Percentiles rank a stretch among this genome's conserved stretches.
phyloP scores from a whole-genome alignment of 1,140 invertebrate species.

The Zelostemma sp. region DNA sequence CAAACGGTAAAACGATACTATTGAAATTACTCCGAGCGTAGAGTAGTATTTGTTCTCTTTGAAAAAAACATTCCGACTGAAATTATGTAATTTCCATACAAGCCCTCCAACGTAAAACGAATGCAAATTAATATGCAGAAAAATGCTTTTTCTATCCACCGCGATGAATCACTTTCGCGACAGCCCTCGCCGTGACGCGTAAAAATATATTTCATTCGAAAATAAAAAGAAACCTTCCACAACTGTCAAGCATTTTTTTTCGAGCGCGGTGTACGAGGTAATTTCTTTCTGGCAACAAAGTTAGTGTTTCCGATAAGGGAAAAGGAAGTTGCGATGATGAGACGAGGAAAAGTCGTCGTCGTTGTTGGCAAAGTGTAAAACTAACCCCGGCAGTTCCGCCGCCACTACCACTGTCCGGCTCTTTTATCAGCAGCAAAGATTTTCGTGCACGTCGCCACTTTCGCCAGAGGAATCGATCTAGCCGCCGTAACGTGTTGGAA shows the following conservation, averaged over 20 bases:
- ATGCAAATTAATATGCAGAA: background rate
- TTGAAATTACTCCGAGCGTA: too few relatives aligned
- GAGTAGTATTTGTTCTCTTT: background rate
- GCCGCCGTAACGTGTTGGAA: constrained; percentile 51
- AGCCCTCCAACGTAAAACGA: background rate
- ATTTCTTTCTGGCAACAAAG: too few relatives aligned
- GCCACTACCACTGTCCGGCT: constrained; percentile 68
- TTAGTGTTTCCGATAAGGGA: too few relatives aligned
- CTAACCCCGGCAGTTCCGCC: constrained; percentile 68
- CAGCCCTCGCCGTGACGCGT: too few relatives aligned
- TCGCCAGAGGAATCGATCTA: constrained; percentile 49
- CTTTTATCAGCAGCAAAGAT: constrained; percentile 59
- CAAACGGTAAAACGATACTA: too few relatives aligned
- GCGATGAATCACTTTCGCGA: background rate
- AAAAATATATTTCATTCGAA: too few relatives aligned
- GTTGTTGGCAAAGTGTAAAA: constrained; percentile 5
- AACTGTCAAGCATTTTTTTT: too few relatives aligned
- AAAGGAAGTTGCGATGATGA: too few relatives aligned
- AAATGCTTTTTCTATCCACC: background rate
- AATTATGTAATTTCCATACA: background rate
- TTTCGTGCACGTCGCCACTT: constrained; percentile 60
- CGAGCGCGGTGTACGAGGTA: too few relatives aligned
- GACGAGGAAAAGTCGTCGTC: background rate
- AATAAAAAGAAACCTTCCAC: too few relatives aligned
- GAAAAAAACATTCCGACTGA: background rate